Evolutionary conservation across 2,797 vertebrate species (phyloP), one percentile per base, ranked within the genome.

Genomic region (Enteromius argenteus): DNA sequence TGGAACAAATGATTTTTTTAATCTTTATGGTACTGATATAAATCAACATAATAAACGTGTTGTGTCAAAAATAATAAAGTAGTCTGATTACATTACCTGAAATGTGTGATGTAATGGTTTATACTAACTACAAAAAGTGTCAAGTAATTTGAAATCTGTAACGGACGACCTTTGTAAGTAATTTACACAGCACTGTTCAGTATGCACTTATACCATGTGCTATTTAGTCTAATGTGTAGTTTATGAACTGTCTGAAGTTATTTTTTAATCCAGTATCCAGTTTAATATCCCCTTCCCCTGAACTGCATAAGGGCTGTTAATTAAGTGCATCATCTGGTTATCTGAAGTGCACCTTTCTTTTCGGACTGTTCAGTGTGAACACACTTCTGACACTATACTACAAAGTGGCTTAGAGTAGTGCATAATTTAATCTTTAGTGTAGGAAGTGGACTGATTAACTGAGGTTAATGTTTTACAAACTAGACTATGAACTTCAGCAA

Each of bases 401-500:
- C 21, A 58, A 58, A 58, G 27, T 27, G 6, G 51, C 3, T 56
- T 75, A 0, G 51, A 56, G 14, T 9, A 75, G 21, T 9, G 51
- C 32, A 56, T n/a, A 23, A 37, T 14, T 27, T 56, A 56, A 2
- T 56, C 53, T 56, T 68, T 27, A 42, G 9, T 44, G 14, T 44
- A 51, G 13, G 62, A 80, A 44, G 30, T 69, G n/a, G 5, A 56
- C 21, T 51, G 56, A 35, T 32, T 62, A 62, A 62, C 51, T n/a
- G 17, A 46, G 7, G 42, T 75, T 37, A 76, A 75, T 83, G 72
- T 76, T 27, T 83, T 19, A 64, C 44, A 75, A 1, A 0, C 23
- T 73, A 5, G 19, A 62, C 80, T 81, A 21, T 82, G 71, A 81
- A 35, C 80, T 62, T 69, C 58, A 72, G 11, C n/a, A n/a, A n/a